Evolutionary conservation across 2,888 invertebrate species (phyloP), one percentile per base, ranked within the genome.

Genomic region (Trisateles emortualis): DNA sequence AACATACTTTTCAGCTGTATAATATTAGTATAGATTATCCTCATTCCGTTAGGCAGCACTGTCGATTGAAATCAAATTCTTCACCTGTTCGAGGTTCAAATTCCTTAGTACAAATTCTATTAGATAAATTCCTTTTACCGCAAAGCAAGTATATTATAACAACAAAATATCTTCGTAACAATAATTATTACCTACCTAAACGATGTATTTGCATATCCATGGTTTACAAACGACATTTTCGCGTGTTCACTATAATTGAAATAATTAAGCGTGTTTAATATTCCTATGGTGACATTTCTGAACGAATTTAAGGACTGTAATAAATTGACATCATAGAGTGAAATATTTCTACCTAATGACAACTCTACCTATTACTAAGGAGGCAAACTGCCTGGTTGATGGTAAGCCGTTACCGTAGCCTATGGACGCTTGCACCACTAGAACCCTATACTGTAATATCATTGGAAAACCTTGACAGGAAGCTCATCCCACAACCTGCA

Each of bases 151-250:
- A 29, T 29, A 2, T 6, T 10, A 29, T 29, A 29, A 29, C 33
- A 42, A 40, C 36, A 35, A 13, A 19, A 22, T 49, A 33, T 55
- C 29, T 26, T 14, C 17, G 5, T 22, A 53, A 33, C 48, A 14
- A 36, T 46, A 47, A 53, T 40, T 46, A 49, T 64, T 46, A 62
- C 63, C 47, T 41, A 63, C 59, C 48, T 48, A 35, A n/a, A 10
- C 17, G 10, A 29, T 2, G 2, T 36, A 62, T 64, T 67, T 52
- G 26, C 57, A 64, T 67, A 52, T 67, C 53, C 38, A 52, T 64
- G 24, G 55, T 51, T 13, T 59, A 51, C 22, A 35, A 56, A 66
- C 59, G 55, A 68, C 53, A 47, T 19, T 56, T 56, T 66, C 32
- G 68, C 65, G 56, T 66, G 68, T 54, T 51, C 46, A 36, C 22